These are phyloP conservation scores for Lagopus leucura DNA, from an alignment of 2,113 vertebrate species.

Conservation along the genomic window DNA sequence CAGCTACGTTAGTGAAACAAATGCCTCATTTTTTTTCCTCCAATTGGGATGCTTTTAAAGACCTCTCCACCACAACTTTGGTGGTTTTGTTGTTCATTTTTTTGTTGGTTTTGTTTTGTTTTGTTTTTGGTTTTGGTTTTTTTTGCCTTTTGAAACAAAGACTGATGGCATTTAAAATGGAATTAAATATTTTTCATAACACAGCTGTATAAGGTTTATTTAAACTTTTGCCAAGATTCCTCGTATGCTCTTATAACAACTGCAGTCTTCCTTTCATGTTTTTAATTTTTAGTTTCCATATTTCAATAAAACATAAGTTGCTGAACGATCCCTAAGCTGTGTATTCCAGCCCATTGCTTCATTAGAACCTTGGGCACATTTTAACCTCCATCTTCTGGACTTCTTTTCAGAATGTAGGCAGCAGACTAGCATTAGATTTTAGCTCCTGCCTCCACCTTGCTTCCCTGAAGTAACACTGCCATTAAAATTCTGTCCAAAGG, in stretches of 20 bases:
- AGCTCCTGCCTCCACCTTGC: neutral
- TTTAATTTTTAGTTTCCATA: neutral
- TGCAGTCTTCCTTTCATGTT: neutral
- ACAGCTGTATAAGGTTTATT: slow-evolving; percentile 26
- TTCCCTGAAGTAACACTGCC: neutral
- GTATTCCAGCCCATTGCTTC: neutral
- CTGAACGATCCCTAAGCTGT: neutral
- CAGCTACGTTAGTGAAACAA: neutral
- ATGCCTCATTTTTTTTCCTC: neutral
- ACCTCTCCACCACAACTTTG: neutral
- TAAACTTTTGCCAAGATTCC: slow-evolving; percentile 19
- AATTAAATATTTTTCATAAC: slow-evolving; percentile 31
- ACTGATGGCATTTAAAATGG: neutral
- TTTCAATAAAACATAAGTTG: slow-evolving; percentile 13
- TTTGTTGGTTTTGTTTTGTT: neutral
- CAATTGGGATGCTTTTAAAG: neutral
- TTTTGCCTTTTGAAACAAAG: slow-evolving; percentile 12
- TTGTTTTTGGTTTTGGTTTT: neutral
- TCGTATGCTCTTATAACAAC: neutral
- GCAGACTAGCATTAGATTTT: neutral
- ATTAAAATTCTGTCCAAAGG: neutral
- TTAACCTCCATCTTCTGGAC: neutral
- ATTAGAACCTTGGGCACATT: neutral
- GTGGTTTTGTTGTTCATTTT: no score
- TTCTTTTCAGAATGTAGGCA: neutral